Evolutionary conservation across 2,113 vertebrate genomes (phyloP), one percentile per base, ranked within the genome.

Genomic region (Smithornis capensis): DNA sequence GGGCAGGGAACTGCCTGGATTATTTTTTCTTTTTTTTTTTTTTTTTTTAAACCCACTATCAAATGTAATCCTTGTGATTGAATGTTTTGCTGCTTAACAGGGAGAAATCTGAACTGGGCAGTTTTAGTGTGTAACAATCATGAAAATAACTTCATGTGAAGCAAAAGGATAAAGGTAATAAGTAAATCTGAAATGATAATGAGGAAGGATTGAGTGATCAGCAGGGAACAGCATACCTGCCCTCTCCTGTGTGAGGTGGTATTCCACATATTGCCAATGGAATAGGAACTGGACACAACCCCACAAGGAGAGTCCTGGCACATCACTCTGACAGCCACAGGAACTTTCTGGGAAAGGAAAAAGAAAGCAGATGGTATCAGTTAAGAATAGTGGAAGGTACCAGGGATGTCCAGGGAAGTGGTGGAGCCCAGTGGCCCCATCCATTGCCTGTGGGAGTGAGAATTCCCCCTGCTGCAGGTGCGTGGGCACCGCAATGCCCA

Each of bases 281-380:
- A 64, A 42, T 2, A 60, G 81, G 81, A 88, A 49, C 65, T 79
- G 65, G 78, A 85, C 47, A 50, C 40, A 47, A 8, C 29, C 67
- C 37, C 57, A 80, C 17, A 47, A 50, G 47, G 6, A 80, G 37
- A 82, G 62, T 71, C 53, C 77, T 87, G 92, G 95, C 87, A 67
- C 3, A 0, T 71, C 0, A 0, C 33, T 67, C 42, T 55, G 81
- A 70, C 60, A 94, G 84, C 92, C 92, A n/a, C 22, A 1, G 82
- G 74, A 77, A 56, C 57, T 35, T 94, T 64, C 84, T 91, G 90
- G 65, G 78, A 91, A 82, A 60, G 49, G 24, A 87, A 83, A 87
- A 89, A 16, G 25, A 70, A 81, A 96, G 89, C 89, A 94, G 80
- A 75, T 94, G 77, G 90, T 23, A 44, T 64, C 60, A 56, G 69